phyloP scores from a whole-genome alignment of 2,888 invertebrate genomes.

The Patella depressa region DNA sequence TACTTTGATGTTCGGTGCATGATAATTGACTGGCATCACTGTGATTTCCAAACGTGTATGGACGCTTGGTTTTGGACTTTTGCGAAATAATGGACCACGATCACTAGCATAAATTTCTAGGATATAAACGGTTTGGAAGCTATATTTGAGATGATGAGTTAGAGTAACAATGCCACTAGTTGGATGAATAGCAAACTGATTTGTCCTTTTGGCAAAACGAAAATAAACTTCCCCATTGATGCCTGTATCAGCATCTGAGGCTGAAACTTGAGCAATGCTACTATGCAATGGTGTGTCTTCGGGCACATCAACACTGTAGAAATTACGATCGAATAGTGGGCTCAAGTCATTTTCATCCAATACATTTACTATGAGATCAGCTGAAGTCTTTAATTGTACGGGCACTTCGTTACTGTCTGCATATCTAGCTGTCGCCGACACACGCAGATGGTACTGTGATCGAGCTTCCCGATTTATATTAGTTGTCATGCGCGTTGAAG shows the following conservation, averaged over 20 bases:
- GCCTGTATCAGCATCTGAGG: slow-evolving; percentile 96
- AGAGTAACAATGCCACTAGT: slow-evolving; percentile 89
- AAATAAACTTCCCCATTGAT: slow-evolving; percentile 98
- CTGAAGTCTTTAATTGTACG: slow-evolving; percentile 62
- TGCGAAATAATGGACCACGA: slow-evolving; percentile 77
- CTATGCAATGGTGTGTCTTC: slow-evolving; percentile 90
- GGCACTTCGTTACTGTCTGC: slow-evolving; percentile 70
- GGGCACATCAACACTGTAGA: slow-evolving; percentile 87
- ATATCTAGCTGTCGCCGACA: slow-evolving; percentile 77
- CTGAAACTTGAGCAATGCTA: slow-evolving; percentile 80
- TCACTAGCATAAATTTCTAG: slow-evolving; percentile 88
- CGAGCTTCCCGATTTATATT: slow-evolving; percentile 94
- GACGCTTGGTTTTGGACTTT: slow-evolving; percentile 74
- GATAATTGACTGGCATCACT: slow-evolving; percentile 82
- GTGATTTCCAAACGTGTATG: slow-evolving; percentile 79
- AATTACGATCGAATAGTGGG: slow-evolving; percentile 91
- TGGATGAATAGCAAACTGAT: slow-evolving; percentile 88
- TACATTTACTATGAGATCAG: slow-evolving; percentile 74
- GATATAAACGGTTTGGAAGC: slow-evolving; percentile 80
- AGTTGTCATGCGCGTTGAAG: slow-evolving; percentile 87
- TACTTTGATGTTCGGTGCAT: slow-evolving; percentile 87
- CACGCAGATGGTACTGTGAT: slow-evolving; percentile 84
- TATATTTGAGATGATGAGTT: slow-evolving; percentile 81
- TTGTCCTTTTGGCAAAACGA: slow-evolving; percentile 84
- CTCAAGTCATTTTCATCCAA: slow-evolving; percentile 80